Conservation (phyloP, 2,113 vertebrate species). For the Sinocyclocheilus anshuiensis region DNA sequence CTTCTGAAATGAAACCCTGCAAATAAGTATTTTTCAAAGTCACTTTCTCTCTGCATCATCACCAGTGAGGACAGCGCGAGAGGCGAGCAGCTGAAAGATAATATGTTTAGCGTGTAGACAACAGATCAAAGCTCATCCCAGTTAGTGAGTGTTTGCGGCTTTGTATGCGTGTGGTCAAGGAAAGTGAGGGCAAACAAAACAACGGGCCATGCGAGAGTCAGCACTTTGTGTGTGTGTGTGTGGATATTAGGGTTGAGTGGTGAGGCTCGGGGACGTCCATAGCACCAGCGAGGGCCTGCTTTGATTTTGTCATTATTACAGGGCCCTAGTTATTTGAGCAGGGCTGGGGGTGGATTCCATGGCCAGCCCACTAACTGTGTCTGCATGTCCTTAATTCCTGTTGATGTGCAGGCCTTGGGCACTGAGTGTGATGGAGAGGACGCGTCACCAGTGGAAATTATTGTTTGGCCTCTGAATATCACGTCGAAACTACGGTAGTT, state of each 20-base stretch:
- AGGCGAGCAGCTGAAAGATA: conserved; percentile 56
- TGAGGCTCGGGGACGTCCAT: conserved; percentile 44
- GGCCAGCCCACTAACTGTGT: conserved; percentile 74
- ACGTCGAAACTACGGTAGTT: conserved; percentile 46
- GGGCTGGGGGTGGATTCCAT: conserved; percentile 63
- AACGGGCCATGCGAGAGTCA: conserved; percentile 57
- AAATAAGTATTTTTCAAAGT: conserved; percentile 50
- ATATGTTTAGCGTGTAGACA: conserved; percentile 59
- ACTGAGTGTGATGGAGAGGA: conserved; percentile 74
- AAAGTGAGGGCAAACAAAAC: conserved; percentile 58
- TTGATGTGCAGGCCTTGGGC: conserved; percentile 79
- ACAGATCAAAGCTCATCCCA: conserved; percentile 66
- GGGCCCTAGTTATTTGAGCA: conserved; percentile 71
- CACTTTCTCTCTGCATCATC: conserved; percentile 38
- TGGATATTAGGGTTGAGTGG: conserved; percentile 46
- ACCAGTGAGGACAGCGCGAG: conserved; percentile 37
- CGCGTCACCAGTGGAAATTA: conserved; percentile 72
- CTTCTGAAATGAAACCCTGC: conserved; percentile 34
- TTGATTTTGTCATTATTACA: conserved; percentile 72
- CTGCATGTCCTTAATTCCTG: conserved; percentile 81
- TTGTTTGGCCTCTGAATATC: conserved; percentile 63
- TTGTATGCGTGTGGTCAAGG: conserved; percentile 52
- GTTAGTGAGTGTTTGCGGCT: conserved; percentile 59
- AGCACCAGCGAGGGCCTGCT: conserved; percentile 67
- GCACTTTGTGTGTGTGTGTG: conserved; percentile 54